These are phyloP conservation scores for Harmothoe impar DNA, from an alignment of 2,888 invertebrate genomes.

Conservation along the genomic window DNA sequence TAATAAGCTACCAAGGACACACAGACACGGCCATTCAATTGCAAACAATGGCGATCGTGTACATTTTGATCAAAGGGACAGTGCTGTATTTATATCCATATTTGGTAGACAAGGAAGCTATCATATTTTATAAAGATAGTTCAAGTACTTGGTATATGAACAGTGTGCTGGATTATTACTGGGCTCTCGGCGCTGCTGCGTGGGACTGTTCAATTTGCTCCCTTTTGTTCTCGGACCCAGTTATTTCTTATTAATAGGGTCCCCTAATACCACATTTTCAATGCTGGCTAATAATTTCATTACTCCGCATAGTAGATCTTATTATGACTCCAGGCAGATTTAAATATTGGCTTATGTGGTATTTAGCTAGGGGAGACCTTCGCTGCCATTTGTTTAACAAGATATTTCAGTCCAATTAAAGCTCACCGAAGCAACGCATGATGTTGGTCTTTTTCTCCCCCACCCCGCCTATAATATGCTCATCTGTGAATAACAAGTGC, in stretches of 20 bases:
- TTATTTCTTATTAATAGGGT: background rate
- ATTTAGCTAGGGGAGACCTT: background rate
- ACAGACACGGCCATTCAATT: too few species aligned
- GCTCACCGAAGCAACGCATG: background rate
- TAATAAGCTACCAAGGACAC: too few species aligned
- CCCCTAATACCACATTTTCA: background rate
- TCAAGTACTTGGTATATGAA: background rate
- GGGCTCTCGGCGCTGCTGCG: background rate
- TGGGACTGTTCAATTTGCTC: conserved; percentile 10
- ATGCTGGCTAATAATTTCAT: background rate
- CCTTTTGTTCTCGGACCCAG: background rate
- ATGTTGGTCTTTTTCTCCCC: background rate
- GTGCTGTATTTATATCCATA: too few species aligned
- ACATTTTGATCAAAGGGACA: too few species aligned
- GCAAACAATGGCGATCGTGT: too few species aligned
- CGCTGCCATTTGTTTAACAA: conserved; percentile 16
- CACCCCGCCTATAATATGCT: conserved; percentile 26
- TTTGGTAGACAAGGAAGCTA: too few species aligned
- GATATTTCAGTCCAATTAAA: conserved; percentile 27
- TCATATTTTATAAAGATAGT: too few species aligned
- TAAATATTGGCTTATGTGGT: background rate
- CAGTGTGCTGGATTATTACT: background rate
- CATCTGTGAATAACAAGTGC: conserved; percentile 9
- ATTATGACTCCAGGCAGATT: background rate
- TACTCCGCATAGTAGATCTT: background rate